These are phyloP conservation scores for Scaptomyza polygonia DNA, from an alignment of 2,888 invertebrate species.

Conservation along the genomic window DNA sequence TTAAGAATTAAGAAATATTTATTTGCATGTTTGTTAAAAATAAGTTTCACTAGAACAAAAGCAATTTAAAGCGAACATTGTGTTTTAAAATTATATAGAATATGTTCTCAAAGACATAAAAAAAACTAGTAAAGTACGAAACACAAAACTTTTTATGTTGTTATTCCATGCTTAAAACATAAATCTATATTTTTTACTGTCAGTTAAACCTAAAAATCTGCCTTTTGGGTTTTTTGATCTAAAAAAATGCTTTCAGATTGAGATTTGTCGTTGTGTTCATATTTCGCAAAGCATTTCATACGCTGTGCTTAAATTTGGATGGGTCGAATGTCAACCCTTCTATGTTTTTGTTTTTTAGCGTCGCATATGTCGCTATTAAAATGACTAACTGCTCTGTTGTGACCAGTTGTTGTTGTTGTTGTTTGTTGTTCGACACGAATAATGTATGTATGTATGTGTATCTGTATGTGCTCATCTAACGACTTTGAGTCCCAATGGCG, in stretches of 20 bases:
- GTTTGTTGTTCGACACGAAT: background rate
- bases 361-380: constrained; percentile 34
- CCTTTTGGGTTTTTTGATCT: no score
- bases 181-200: no score
- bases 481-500: constrained; percentile 25
- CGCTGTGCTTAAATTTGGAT: constrained; percentile 19
- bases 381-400: constrained; percentile 38
- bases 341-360: constrained; percentile 16
- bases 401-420: constrained; percentile 15
- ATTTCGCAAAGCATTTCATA: constrained; percentile 7
- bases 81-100: no score
- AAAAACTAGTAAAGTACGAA: no score
- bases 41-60: no score
- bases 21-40: no score
- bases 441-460: constrained; percentile 5
- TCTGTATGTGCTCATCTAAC: constrained; percentile 35
- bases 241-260: background rate
- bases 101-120: no score
- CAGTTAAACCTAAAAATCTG: no score
- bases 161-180: no score
- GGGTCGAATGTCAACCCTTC: constrained; percentile 30
- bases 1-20: background rate
- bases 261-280: background rate
- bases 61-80: no score
- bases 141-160: no score